phyloP scores from a whole-genome alignment of 2,888 invertebrate genomes.

The Heliconius ismenius region DNA sequence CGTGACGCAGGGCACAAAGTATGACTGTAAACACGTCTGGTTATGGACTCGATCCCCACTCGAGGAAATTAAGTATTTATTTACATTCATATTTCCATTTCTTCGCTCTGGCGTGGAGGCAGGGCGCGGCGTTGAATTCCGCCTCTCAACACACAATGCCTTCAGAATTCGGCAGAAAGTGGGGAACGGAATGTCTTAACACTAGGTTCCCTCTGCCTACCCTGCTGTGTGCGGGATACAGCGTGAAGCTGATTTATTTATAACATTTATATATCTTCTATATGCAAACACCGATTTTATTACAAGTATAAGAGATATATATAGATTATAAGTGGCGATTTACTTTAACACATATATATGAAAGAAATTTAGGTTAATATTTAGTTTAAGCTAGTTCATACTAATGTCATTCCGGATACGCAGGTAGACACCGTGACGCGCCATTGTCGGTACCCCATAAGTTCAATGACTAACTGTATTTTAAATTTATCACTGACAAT shows the following conservation, averaged over 20 bases:
- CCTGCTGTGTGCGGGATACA: too few species aligned
- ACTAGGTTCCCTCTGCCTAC: too few species aligned
- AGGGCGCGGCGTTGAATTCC: not conserved
- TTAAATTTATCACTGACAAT: conserved; percentile 26
- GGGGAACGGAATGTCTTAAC: not conserved
- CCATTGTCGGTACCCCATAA: conserved; percentile 38
- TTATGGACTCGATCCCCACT: not conserved
- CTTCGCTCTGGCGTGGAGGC: not conserved
- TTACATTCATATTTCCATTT: not conserved
- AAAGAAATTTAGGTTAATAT: conserved; percentile 21
- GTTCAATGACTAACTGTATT: conserved; percentile 41
- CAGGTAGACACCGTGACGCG: conserved; percentile 42
- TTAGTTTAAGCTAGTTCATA: conserved; percentile 11
- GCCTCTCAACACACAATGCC: not conserved
- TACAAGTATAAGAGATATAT: too few species aligned
- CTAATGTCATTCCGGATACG: conserved; percentile 38
- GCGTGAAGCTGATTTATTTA: too few species aligned
- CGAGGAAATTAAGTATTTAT: not conserved
- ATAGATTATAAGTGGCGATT: too few species aligned
- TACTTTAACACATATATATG: too few species aligned
- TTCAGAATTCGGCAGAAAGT: not conserved
- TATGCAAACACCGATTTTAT: too few species aligned
- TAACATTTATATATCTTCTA: too few species aligned
- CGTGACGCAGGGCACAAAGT: too few species aligned
- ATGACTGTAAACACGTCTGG: too few species aligned